Base-by-base conservation (phyloP, 1,140 invertebrate genomes). In the Nephila pilipes region DNA sequence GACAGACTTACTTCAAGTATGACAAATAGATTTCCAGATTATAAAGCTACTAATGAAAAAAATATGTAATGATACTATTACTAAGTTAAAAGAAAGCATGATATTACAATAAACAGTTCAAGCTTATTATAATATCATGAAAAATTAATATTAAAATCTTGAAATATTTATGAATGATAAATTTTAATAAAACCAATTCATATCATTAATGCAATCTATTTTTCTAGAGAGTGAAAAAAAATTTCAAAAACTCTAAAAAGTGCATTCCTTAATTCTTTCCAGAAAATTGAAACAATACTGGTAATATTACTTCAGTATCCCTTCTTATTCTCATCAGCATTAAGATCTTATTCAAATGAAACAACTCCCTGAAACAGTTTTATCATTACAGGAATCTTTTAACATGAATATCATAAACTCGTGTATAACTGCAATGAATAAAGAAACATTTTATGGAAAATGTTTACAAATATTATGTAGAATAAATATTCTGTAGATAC, bases 401-500 rank as follows among this genome's bases (percentile, higher is more conserved):
- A 46, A 46, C 46, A 46, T 46, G 46, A 46, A 46, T 10, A 46
- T 46, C 46, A 55, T n/a, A n/a, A 25, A 36, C 25, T 80, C 36
- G 36, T 14, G 29, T 75, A 75, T 16, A 32, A 14, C 25, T 29
- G 36, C 29, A 75, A 36, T 75, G 69, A 75, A 75, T 75, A 29
- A 75, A 18, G 32, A 32, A 75, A 75, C 32, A 36, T 25, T 65
- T 54, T 83, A 54, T 25, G 22, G 46, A 14, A 83, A 54, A 54
- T 54, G n/a, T 55, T 83, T 46, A 46, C 20, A 46, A 46, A 83
- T 22, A 22, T n/a, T 46, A 25, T 55, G 69, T 75, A 75, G 69
- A 75, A 75, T 75, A 75, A 32, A 75, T 75, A 32, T 32, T 75
- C 29, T 75, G 29, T 75, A 46, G 5, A 65, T 75, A 75, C 69